Percentiles rank a stretch among this genome's conserved stretches.
These are phyloP conservation scores for Montifringilla adamsi DNA, from an alignment of 2,113 vertebrate genomes.

Conservation along the genomic window DNA sequence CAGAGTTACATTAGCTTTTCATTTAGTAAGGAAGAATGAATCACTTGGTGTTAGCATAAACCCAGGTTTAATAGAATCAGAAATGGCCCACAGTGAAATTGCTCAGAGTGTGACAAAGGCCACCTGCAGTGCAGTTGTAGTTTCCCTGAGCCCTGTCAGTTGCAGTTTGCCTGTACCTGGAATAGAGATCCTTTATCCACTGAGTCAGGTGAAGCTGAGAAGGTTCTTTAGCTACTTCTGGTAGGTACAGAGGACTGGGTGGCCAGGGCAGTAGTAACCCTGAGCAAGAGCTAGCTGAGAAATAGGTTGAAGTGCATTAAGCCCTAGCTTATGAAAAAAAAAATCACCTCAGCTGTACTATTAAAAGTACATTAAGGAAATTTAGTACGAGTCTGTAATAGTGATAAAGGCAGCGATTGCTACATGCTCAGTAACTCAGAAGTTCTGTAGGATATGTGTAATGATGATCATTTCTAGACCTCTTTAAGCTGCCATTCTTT, in stretches of 20 bases:
- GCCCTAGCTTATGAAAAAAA: constrained; percentile 30
- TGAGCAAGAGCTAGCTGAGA: background rate
- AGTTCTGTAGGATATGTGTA: background rate
- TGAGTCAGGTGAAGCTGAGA: background rate
- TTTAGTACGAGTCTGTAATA: background rate
- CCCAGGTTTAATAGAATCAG: background rate
- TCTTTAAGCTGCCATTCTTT: constrained; percentile 58
- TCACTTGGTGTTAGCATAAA: constrained; percentile 33
- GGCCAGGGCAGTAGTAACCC: background rate
- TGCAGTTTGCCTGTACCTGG: background rate
- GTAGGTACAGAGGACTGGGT: background rate
- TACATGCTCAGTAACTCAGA: constrained; percentile 1
- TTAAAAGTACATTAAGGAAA: background rate
- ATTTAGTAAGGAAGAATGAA: constrained; percentile 42
- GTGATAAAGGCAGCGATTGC: constrained; percentile 23
- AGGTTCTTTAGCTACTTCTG: background rate
- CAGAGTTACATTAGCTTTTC: background rate
- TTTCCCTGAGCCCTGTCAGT: background rate
- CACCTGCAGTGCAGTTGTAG: background rate
- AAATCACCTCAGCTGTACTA: background rate
- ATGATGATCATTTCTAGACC: background rate
- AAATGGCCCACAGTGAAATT: background rate
- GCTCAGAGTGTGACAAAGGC: background rate
- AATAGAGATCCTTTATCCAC: background rate
- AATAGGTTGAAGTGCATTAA: background rate